Percentiles rank a stretch among this genome's conserved stretches.
phyloP scores from a whole-genome alignment of 2,888 invertebrate genomes.

The Epistrophe eligans region DNA sequence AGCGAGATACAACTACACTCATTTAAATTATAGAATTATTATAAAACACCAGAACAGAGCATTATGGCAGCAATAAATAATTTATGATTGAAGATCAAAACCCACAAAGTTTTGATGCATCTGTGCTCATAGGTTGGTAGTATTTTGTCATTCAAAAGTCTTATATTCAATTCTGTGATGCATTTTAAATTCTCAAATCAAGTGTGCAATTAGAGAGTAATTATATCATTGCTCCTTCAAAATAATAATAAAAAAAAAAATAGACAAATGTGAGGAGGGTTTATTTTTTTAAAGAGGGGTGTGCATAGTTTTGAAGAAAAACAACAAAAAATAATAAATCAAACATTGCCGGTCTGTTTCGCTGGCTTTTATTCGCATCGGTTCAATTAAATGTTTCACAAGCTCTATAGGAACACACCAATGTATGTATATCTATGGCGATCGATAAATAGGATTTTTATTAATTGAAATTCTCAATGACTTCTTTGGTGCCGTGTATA shows the following conservation, averaged over 20 bases:
- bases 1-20: neutral
- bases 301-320: neutral
- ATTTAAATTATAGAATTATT: slow-evolving; percentile 7
- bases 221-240: slow-evolving; percentile 38
- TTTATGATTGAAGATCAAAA: slow-evolving; percentile 9
- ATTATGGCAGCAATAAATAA: slow-evolving; percentile 4
- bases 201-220: slow-evolving; percentile 47
- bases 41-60: neutral
- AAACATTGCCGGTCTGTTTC: slow-evolving; percentile 28
- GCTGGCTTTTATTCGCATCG: slow-evolving; percentile 24
- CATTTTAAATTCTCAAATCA: slow-evolving; percentile 40
- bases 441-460: slow-evolving; percentile 58
- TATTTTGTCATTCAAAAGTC: neutral
- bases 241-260: neutral
- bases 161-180: neutral
- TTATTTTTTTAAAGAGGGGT: neutral
- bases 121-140: neutral
- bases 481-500: slow-evolving; percentile 33
- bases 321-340: slow-evolving; percentile 34
- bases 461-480: slow-evolving; percentile 68
- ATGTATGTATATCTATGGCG: no score
- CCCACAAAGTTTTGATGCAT: neutral
- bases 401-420: no score
- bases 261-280: neutral
- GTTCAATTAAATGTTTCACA: slow-evolving; percentile 61